Percentiles rank a stretch among this genome's conserved stretches.
Evolutionary conservation across 2,797 vertebrate species (phyloP).

Genomic region (Pseudochirops corinnae): DNA sequence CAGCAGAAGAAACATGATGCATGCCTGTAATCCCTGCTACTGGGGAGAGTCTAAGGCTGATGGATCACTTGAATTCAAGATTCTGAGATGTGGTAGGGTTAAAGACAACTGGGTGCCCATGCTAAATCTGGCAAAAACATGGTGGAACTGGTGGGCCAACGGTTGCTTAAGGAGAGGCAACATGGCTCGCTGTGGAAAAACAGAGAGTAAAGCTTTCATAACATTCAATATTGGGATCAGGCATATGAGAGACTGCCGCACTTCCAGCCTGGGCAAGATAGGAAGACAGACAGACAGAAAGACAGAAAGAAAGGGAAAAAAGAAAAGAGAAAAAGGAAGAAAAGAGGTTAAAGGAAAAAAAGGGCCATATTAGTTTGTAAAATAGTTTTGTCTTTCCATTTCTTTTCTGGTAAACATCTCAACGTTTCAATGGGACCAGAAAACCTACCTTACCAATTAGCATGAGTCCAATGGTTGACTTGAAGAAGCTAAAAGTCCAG

Average conservation of each 20-base stretch:
- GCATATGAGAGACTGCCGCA: neutral
- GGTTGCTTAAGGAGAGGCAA: neutral
- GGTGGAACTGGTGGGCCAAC: too few relatives aligned
- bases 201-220: neutral
- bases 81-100: neutral
- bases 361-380: neutral
- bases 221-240: neutral
- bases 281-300: neutral
- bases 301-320: neutral
- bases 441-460: constrained; percentile 16
- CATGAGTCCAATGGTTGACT: constrained; percentile 14
- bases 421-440: constrained; percentile 39
- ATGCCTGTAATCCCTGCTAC: neutral
- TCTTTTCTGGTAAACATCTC: constrained; percentile 27
- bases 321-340: neutral
- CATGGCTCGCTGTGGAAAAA: neutral
- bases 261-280: neutral
- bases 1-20: neutral
- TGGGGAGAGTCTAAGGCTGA: neutral
- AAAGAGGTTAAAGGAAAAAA: neutral
- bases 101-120: neutral
- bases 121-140: neutral
- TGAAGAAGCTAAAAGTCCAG: constrained; percentile 6
- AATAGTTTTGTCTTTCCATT: neutral
- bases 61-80: neutral